These are phyloP conservation scores for Drosophila takahashii DNA, from an alignment of 1,140 invertebrate genomes.

Conservation along the genomic window DNA sequence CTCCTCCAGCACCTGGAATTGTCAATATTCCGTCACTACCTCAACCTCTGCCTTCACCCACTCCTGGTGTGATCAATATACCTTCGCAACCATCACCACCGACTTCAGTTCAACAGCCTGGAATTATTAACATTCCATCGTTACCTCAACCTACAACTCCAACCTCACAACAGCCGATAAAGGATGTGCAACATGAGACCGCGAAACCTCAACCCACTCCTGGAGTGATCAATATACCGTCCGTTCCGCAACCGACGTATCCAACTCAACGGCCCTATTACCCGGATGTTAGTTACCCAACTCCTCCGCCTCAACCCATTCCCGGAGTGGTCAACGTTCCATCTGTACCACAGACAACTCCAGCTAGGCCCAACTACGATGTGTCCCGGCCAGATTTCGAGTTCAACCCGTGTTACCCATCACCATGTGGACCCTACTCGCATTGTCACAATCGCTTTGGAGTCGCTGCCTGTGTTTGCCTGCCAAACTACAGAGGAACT, in stretches of 20 bases:
- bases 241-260: slow-evolving; percentile 11
- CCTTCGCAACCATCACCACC: slow-evolving; percentile 9
- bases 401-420: slow-evolving; percentile 88
- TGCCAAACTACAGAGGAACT: slow-evolving; percentile 88
- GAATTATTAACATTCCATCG: slow-evolving; percentile 32
- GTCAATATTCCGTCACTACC: slow-evolving; percentile 29
- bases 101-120: slow-evolving; percentile 12
- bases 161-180: slow-evolving; percentile 6
- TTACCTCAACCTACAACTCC: slow-evolving; percentile 8
- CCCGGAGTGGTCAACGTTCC: slow-evolving; percentile 57
- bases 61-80: slow-evolving; percentile 42
- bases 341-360: slow-evolving; percentile 12
- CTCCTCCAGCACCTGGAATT: slow-evolving; percentile 18
- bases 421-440: slow-evolving; percentile 90
- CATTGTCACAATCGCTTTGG: slow-evolving; percentile 87
- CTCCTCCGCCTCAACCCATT: slow-evolving; percentile 31
- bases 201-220: slow-evolving; percentile 7
- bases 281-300: slow-evolving; percentile 52
- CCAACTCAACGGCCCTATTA: slow-evolving; percentile 32
- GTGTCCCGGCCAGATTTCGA: slow-evolving; percentile 86
- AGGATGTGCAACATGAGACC: slow-evolving; percentile 12
- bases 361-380: slow-evolving; percentile 84
- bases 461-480: slow-evolving; percentile 88
- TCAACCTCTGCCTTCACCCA: slow-evolving; percentile 15
- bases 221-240: slow-evolving; percentile 52